These are phyloP conservation scores for Aphodius granarius DNA, from an alignment of 2,888 invertebrate genomes.

Conservation along the genomic window DNA sequence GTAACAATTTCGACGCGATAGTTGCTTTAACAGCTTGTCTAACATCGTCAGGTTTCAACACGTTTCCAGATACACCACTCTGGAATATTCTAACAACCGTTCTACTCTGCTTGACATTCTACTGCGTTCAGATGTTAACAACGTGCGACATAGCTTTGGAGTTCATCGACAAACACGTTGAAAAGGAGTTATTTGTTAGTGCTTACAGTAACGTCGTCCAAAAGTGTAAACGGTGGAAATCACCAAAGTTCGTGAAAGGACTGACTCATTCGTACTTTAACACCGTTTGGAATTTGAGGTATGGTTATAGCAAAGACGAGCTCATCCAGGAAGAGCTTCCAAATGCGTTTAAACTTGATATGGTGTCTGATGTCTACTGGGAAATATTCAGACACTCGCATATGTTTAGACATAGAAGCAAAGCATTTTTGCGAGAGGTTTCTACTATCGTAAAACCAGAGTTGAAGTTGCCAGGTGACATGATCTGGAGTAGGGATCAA, in stretches of 20 bases:
- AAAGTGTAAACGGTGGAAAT: background rate
- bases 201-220: constrained; percentile 8
- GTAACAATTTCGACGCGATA: background rate
- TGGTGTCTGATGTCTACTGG: constrained; percentile 33
- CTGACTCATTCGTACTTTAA: constrained; percentile 8
- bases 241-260: background rate
- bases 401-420: constrained; percentile 32
- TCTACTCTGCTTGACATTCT: constrained; percentile 2
- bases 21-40: constrained; percentile 5
- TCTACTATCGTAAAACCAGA: constrained; percentile 30
- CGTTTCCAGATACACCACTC: background rate
- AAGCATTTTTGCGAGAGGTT: constrained; percentile 31
- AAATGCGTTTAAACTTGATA: constrained; percentile 33
- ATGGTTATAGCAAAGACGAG: constrained; percentile 11
- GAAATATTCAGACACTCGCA: constrained; percentile 36
- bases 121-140: constrained; percentile 10
- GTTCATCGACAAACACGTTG: constrained; percentile 11
- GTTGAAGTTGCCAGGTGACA: constrained; percentile 35
- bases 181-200: constrained; percentile 14
- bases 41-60: background rate
- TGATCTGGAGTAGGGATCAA: constrained; percentile 30
- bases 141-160: constrained; percentile 12
- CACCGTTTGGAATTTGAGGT: constrained; percentile 17
- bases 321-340: constrained; percentile 14
- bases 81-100: constrained; percentile 11